phyloP scores from a whole-genome alignment of 2,113 vertebrate genomes.

The Colaptes auratus region DNA sequence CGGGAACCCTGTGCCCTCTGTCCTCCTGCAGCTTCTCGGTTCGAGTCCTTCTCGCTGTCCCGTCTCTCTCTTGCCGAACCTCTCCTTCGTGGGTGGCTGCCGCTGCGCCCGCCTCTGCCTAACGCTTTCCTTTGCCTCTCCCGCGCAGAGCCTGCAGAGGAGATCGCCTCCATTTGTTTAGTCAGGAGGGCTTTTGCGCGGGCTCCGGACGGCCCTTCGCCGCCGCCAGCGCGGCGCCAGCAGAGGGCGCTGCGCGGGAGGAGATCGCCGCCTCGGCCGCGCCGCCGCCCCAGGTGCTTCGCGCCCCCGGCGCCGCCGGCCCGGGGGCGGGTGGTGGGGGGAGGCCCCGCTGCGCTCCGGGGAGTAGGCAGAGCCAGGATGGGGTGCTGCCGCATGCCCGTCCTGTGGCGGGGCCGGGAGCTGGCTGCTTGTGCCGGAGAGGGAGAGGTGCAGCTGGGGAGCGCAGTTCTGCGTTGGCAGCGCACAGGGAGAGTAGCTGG shows the following conservation, averaged over 20 bases:
- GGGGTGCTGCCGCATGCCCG: fast-evolving
- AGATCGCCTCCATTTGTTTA: slow-evolving; percentile 90
- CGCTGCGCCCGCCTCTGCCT: slow-evolving; percentile 40
- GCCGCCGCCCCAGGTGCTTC: slow-evolving; percentile 78
- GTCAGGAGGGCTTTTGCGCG: slow-evolving; percentile 79
- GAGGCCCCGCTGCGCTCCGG: background rate
- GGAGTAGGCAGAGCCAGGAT: no score
- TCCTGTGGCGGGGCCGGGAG: fast-evolving
- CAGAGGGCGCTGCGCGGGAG: slow-evolving; percentile 83
- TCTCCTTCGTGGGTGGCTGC: slow-evolving; percentile 63
- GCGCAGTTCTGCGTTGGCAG: fast-evolving
- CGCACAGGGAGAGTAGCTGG: fast-evolving
- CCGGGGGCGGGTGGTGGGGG: background rate
- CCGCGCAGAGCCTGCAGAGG: slow-evolving; percentile 92
- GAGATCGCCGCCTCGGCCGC: slow-evolving; percentile 58
- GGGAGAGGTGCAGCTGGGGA: background rate
- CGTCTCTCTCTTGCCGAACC: slow-evolving; percentile 1
- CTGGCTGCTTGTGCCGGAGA: fast-evolving
- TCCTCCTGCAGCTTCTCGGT: background rate
- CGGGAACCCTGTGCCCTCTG: background rate
- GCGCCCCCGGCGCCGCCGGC: background rate
- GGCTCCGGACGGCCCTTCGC: slow-evolving; percentile 72
- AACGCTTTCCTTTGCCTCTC: slow-evolving; percentile 77
- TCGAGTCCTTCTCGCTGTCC: background rate
- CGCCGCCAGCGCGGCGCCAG: slow-evolving; percentile 75